Evolutionary conservation across 1,140 invertebrate species (phyloP), one percentile per base, ranked within the genome.

Genomic region (Dreissena rostriformis): DNA sequence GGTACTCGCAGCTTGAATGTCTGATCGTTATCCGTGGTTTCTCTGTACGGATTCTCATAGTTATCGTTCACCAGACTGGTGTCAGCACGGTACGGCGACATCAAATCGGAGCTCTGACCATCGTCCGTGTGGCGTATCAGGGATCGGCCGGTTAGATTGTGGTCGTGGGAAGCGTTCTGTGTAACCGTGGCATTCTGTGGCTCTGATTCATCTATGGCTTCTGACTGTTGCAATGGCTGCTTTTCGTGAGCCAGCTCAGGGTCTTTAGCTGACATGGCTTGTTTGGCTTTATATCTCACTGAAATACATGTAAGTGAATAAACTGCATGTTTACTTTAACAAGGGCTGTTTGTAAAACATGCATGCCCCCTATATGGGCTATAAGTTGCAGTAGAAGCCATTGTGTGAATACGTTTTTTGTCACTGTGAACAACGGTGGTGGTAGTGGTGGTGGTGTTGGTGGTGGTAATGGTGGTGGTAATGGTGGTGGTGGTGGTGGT

Each of bases 11-110:
- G 87, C 0, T 88, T 84, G 8, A 91, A 78, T 71, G 88, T 88
- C 68, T 88, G 88, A 1, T 89, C 82, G 4, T 87, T 90, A 28
- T 91, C 87, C 28, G 91, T 92, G 1, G 91, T 92, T 70, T 92
- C 91, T 53, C 86, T 83, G 81, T 92, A 92, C 15, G 91, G 91
- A 79, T 91, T 92, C 68, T 91, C 88, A 17, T 81, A 74, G 19
- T 65, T 84, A 76, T 87, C 84, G 17, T 76, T 79, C 55, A 90
- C 86, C 17, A 87, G 76, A n/a, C 63, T 75, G 14, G 89, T 83
- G n/a, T 90, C 90, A 17, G 79, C 39, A n/a, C 84, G 68, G 61
- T 89, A 91, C n/a, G 86, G 80, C 15, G 80, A 82, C 6, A 73
- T 39, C 8, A 82, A 52, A 49, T 82, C 80, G 51, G 49, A 66